Percentiles rank a stretch among this genome's conserved stretches.
Conservation (phyloP, 2,888 invertebrate genomes). For the Archaeoteleia sp. region DNA sequence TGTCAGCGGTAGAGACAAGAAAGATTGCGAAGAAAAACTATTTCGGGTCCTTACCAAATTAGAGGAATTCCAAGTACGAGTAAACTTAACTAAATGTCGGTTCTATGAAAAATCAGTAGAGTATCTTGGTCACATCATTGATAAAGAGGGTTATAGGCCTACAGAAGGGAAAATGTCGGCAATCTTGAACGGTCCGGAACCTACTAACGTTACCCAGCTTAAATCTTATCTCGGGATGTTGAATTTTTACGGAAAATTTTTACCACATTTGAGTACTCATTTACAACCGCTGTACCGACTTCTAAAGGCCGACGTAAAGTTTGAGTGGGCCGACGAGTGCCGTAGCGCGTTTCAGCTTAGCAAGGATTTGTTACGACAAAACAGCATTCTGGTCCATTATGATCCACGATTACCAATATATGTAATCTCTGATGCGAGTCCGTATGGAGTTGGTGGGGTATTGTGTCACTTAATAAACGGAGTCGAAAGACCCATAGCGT, state of each 20-base stretch:
- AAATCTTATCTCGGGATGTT: conserved; percentile 59
- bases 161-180: conserved; percentile 17
- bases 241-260: conserved; percentile 66
- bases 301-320: conserved; percentile 13
- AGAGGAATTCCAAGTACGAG: conserved; percentile 14
- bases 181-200: too few species aligned
- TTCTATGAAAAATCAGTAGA: conserved; percentile 18
- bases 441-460: conserved; percentile 63
- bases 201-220: conserved; percentile 43
- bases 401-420: too few species aligned
- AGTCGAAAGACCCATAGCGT: conserved; percentile 53
- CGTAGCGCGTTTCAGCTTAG: too few species aligned
- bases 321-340: conserved; percentile 12
- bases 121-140: conserved; percentile 24
- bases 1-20: conserved; percentile 12
- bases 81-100: conserved; percentile 12
- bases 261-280: too few species aligned
- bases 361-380: too few species aligned
- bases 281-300: too few species aligned
- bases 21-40: conserved; percentile 22
- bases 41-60: conserved; percentile 27
- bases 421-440: conserved; percentile 64
- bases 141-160: conserved; percentile 17
- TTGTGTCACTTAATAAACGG: conserved; percentile 51
- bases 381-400: too few species aligned